A percentile compares a stretch with the other conserved stretches of the same genome.
phyloP scores from a whole-genome alignment of 2,888 invertebrate species.

The Ennomos erosarius region DNA sequence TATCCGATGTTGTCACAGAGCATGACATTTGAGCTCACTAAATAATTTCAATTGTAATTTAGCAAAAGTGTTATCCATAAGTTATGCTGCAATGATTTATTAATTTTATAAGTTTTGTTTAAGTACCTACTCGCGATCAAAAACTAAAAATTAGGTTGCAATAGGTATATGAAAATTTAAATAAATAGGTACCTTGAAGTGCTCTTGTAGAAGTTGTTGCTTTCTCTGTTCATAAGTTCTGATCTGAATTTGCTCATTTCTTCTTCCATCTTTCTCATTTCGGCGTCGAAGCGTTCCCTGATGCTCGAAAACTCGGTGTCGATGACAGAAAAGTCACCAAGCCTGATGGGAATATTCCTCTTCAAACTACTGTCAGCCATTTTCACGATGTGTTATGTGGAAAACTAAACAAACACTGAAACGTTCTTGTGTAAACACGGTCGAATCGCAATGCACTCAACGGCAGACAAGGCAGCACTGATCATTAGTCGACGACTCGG shows the following conservation, averaged over 20 bases:
- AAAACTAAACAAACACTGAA: constrained; percentile 83
- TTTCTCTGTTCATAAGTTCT: constrained; percentile 96
- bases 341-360: constrained; percentile 96
- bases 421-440: constrained; percentile 79
- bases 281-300: constrained; percentile 96
- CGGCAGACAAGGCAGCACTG: constrained; percentile 81
- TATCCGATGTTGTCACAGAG: constrained; percentile 39
- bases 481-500: constrained; percentile 83
- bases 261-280: constrained; percentile 99
- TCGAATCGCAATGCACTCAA: constrained; percentile 73
- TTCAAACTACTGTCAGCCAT: constrained; percentile 94
- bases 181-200: constrained; percentile 91
- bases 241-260: constrained; percentile 98
- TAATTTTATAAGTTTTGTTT: background rate
- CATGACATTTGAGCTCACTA: constrained; percentile 9
- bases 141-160: constrained; percentile 8
- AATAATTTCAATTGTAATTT: constrained; percentile 6
- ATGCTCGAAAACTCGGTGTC: constrained; percentile 98
- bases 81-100: constrained; percentile 6
- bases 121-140: too few relatives aligned
- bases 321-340: constrained; percentile 97
- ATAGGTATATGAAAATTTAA: constrained; percentile 38
- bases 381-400: constrained; percentile 66
- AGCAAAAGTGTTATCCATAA: background rate
- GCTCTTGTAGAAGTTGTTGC: constrained; percentile 95